These are phyloP conservation scores for Diplogasteroides magnus DNA, from an alignment of 1,140 invertebrate genomes.

Conservation along the genomic window DNA sequence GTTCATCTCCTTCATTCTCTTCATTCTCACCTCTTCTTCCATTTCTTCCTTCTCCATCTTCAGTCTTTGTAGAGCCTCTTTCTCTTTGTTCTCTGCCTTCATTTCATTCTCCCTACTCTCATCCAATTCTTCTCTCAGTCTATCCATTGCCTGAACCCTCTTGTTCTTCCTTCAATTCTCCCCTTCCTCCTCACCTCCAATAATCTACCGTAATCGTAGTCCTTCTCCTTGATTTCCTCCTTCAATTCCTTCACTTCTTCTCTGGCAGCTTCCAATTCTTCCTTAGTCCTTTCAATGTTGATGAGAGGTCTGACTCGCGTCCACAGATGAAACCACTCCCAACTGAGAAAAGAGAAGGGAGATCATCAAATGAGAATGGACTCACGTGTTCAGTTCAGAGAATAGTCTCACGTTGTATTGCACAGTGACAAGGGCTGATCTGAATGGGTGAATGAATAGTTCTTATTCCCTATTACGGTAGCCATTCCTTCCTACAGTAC, in stretches of 20 bases:
- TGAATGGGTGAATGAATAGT: slow-evolving; percentile 14
- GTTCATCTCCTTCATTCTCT: background rate
- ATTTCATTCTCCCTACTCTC: slow-evolving; percentile 16
- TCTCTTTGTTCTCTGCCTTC: slow-evolving; percentile 6
- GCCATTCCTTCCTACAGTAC: too few species aligned
- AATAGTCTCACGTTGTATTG: slow-evolving; percentile 40
- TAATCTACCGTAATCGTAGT: background rate
- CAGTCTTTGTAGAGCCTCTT: slow-evolving; percentile 10
- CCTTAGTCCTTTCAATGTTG: slow-evolving; percentile 34
- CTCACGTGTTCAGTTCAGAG: background rate
- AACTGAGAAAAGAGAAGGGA: slow-evolving; percentile 23
- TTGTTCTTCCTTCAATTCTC: background rate
- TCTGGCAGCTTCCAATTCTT: slow-evolving; percentile 28
- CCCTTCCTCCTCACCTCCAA: background rate
- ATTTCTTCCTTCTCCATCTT: slow-evolving; percentile 15
- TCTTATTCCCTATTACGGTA: background rate
- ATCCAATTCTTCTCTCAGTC: slow-evolving; percentile 22
- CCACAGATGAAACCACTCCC: slow-evolving; percentile 35
- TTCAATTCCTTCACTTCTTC: slow-evolving; percentile 13
- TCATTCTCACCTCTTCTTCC: slow-evolving; percentile 11
- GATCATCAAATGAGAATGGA: background rate
- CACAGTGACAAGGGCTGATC: slow-evolving; percentile 36
- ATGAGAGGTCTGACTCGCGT: slow-evolving; percentile 30
- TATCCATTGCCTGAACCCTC: slow-evolving; percentile 3
- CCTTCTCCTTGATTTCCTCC: background rate